Evolutionary conservation across 2,888 invertebrate genomes (phyloP), one percentile per base, ranked within the genome.

Genomic region (Cenopis cana): DNA sequence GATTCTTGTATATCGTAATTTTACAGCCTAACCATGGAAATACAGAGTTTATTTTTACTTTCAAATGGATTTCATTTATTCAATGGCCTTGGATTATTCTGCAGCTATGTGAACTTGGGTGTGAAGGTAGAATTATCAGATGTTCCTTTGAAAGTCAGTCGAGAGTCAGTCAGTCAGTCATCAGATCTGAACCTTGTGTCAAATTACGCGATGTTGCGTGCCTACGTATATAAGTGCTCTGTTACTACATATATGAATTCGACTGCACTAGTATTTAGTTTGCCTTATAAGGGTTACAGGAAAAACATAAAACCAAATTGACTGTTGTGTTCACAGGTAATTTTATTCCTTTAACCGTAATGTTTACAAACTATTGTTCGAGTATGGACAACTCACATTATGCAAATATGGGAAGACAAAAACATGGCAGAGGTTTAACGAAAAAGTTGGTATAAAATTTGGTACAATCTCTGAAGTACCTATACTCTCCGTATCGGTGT

Each of bases 291-390:
- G 18, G 49, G 56, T 36, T 50, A 24, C 10, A 11, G 14, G n/a
- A 33, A 2, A 6, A 46, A 49, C 10, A 70, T 60, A 49, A 71
- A 67, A 71, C 67, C 50, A 76, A 68, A 76, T 54, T 68, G 72
- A 73, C 24, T 55, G 71, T 60, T 69, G 76, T 87, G 85, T 90
- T 90, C 87, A 88, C 87, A 89, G 87, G 89, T 90, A 85, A 87
- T 92, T 91, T 91, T 90, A 88, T 91, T 85, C 82, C 84, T 83
- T 85, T 84, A 83, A 82, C 76, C 85, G 84, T 85, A 84, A 76
- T 81, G 82, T 87, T 84, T 85, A 90, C 85, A 89, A 84, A 83
- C 84, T 86, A 86, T 86, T 87, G 82, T 85, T 84, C 84, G 85
- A 81, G 82, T 84, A 77, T 78, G 81, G 78, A 77, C 60, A 77